Evolutionary conservation across 2,113 vertebrate genomes (phyloP).

Genomic region (Triplophysa dalaica): DNA sequence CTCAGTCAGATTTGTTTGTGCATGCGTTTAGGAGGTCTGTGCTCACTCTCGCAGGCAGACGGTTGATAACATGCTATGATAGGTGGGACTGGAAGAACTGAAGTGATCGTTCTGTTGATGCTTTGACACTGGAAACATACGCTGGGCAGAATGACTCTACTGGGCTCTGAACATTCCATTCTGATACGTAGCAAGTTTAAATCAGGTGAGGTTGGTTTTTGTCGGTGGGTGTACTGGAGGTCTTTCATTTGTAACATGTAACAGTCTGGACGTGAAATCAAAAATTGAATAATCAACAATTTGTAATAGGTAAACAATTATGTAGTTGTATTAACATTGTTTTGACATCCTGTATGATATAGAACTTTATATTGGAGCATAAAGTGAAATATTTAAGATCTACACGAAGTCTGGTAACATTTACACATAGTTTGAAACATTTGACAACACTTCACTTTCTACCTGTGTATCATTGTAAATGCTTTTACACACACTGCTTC

Average conservation of each 20-base stretch:
- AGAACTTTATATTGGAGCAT: neutral
- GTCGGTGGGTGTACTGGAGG: neutral
- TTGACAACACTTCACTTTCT: neutral
- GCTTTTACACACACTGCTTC: neutral
- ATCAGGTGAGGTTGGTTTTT: conserved; percentile 90
- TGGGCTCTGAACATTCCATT: conserved; percentile 96
- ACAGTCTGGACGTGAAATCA: neutral
- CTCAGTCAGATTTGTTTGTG: conserved; percentile 57
- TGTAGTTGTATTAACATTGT: neutral
- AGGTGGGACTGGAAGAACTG: conserved; percentile 55
- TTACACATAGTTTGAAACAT: no score
- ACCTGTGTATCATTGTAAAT: neutral
- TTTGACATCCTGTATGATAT: neutral
- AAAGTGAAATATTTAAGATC: neutral
- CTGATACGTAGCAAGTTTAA: conserved; percentile 99
- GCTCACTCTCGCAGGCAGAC: neutral
- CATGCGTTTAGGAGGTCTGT: conserved; percentile 18
- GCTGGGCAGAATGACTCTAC: conserved; percentile 89
- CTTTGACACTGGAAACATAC: conserved; percentile 76
- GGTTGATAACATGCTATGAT: conserved; percentile 6
- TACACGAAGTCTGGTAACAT: neutral
- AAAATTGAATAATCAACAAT: neutral
- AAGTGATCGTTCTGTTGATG: conserved; percentile 58
- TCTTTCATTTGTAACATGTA: neutral
- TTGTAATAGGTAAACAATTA: neutral